Evolutionary conservation across 53 echinoderm and acorn worm species (phyloP).

Genomic region (Zoroaster sp.): DNA sequence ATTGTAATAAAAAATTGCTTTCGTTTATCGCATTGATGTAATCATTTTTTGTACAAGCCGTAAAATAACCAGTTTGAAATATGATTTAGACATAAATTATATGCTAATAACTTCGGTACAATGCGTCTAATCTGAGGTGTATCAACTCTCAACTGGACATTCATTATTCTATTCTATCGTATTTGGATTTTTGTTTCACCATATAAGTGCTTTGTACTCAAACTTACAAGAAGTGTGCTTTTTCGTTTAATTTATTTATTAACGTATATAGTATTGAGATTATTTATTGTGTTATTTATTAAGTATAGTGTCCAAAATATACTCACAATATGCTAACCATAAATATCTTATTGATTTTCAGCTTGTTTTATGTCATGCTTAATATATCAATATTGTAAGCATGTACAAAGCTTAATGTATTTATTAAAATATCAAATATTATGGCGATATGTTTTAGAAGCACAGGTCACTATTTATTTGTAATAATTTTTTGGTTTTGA

Average conservation of each 20-base stretch:
- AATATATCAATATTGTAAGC: neutral
- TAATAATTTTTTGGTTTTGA: neutral
- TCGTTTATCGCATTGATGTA: too few relatives aligned
- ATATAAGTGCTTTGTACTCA: neutral
- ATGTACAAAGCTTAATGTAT: conserved; percentile 45
- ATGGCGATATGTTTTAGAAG: conserved; percentile 17
- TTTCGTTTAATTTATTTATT: conserved; percentile 47
- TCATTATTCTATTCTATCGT: too few relatives aligned
- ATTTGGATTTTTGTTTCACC: too few relatives aligned
- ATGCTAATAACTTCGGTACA: too few relatives aligned
- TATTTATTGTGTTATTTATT: conserved; percentile 52
- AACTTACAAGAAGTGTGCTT: conserved; percentile 46
- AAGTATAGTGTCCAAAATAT: neutral
- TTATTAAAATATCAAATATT: neutral
- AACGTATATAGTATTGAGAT: conserved; percentile 26
- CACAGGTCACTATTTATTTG: conserved; percentile 15
- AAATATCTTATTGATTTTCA: conserved; percentile 7
- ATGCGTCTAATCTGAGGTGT: too few relatives aligned
- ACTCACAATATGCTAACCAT: neutral
- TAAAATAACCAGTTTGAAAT: too few relatives aligned
- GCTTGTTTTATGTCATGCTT: neutral
- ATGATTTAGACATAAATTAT: too few relatives aligned
- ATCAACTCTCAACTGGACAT: too few relatives aligned
- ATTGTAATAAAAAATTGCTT: too few relatives aligned
- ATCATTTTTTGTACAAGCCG: too few relatives aligned